Evolutionary conservation across 2,888 invertebrate genomes (phyloP), one percentile per base, ranked within the genome.

Genomic region (Pharmacophagus antenor): DNA sequence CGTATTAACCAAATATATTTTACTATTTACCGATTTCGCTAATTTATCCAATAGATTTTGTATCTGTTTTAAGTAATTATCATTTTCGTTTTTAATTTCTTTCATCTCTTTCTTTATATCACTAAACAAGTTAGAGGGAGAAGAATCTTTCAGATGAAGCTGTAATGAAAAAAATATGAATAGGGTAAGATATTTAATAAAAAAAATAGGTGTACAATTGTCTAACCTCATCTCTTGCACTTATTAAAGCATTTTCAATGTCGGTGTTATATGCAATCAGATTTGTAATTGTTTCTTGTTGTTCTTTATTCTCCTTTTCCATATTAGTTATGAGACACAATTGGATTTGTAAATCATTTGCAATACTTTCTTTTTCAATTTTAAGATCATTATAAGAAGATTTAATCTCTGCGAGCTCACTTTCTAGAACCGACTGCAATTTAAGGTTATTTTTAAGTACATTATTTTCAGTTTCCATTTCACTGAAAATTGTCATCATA

Each of bases 51-150:
- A 63, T 6, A 88, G 69, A n/a, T 79, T 73, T 41, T 75, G 72
- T 1, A 85, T 83, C 68, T 76, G 80, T 21, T 72, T 70, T 21
- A 77, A 77, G 58, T 75, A 80, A 0, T 57, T 44, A 1, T 68
- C 18, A 68, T 86, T 88, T 67, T 88, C 86, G 58, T 74, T 64
- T 65, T 77, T 84, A 73, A 89, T 71, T 10, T 70, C 63, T 58
- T 82, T 76, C 41, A 88, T 77, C 78, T 86, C 80, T 51, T 68
- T 69, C 61, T 74, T 67, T 6, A 88, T 68, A 52, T 76, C 69
- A 17, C 65, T 58, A 37, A 74, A 74, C 62, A 6, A 46, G 23
- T 31, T 27, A 31, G 21, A 42, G 41, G 54, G 42, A n/a, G 27
- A 50, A 8, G 20, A 41, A 6, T 12, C 21, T 20, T 59, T 42